Evolutionary conservation across 2,888 invertebrate genomes (phyloP).

Genomic region (Napeogenes sylphis): DNA sequence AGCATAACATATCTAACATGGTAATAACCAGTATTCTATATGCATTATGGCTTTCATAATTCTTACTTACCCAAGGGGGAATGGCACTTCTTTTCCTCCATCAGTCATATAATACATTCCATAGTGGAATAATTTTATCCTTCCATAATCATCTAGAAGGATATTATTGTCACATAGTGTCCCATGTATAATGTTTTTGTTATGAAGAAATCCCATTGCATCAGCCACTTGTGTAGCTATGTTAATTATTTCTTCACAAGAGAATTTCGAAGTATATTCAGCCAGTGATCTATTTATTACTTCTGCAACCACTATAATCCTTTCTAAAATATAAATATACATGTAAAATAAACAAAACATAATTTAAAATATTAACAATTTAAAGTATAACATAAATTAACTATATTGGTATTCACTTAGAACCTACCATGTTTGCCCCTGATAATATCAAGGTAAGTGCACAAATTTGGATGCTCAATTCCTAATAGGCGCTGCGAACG

Average conservation of each 20-base stretch:
- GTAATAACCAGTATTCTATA: no score
- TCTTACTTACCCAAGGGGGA: conserved; percentile 87
- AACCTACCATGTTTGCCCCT: conserved; percentile 93
- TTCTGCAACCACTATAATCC: conserved; percentile 90
- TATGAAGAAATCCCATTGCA: conserved; percentile 85
- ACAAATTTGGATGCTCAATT: conserved; percentile 87
- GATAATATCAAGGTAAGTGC: conserved; percentile 93
- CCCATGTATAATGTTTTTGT: conserved; percentile 85
- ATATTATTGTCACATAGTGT: conserved; percentile 91
- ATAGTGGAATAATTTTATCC: conserved; percentile 93
- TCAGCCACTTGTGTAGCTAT: conserved; percentile 85
- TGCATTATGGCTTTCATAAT: no score
- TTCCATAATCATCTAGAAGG: conserved; percentile 82
- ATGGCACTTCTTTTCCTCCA: conserved; percentile 89
- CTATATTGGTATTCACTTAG: no score
- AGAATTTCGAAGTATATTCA: conserved; percentile 66
- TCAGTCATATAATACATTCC: conserved; percentile 96
- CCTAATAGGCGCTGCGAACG: conserved; percentile 89
- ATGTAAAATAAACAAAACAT: conserved; percentile 17
- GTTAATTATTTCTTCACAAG: conserved; percentile 74
- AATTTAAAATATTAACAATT: conserved; percentile 2
- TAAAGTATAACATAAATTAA: background rate
- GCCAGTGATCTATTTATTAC: conserved; percentile 83
- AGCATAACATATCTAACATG: no score
- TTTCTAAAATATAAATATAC: conserved; percentile 73